phyloP scores from a whole-genome alignment of 2,797 vertebrate genomes.

The Falco novaeseelandiae region DNA sequence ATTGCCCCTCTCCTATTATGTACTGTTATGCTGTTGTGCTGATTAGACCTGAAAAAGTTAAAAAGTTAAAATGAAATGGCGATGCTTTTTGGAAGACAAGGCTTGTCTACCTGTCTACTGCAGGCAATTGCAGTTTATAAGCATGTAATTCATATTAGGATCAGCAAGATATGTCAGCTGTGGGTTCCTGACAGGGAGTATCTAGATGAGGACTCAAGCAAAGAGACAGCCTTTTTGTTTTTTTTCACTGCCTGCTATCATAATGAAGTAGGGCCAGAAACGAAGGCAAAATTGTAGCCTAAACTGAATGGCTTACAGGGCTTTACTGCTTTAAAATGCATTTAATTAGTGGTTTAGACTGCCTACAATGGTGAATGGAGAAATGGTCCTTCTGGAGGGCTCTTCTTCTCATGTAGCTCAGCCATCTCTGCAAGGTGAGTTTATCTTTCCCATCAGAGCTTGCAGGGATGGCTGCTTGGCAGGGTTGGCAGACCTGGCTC shows the following conservation, averaged over 20 bases:
- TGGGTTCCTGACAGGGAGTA: neutral
- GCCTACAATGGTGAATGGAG: neutral
- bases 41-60: neutral
- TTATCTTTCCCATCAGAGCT: neutral
- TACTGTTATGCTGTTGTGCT: neutral
- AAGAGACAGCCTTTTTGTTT: neutral
- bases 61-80: neutral
- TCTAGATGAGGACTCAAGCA: neutral
- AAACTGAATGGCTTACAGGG: neutral
- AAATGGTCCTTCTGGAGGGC: neutral
- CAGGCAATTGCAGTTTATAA: neutral
- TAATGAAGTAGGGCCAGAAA: neutral
- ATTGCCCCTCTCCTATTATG: neutral
- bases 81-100: neutral
- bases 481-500: neutral
- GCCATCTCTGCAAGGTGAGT: neutral
- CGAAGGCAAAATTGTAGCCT: neutral
- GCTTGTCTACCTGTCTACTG: neutral
- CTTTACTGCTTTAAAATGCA: neutral
- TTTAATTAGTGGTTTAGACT: neutral
- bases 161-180: neutral
- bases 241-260: neutral
- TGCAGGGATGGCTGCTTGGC: neutral
- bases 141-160: neutral
- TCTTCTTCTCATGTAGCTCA: neutral